Percentiles rank a stretch among this genome's conserved stretches.
These are phyloP conservation scores for Drosophila nr. perissopoda DNA, from an alignment of 2,888 invertebrate species.

Conservation along the genomic window DNA sequence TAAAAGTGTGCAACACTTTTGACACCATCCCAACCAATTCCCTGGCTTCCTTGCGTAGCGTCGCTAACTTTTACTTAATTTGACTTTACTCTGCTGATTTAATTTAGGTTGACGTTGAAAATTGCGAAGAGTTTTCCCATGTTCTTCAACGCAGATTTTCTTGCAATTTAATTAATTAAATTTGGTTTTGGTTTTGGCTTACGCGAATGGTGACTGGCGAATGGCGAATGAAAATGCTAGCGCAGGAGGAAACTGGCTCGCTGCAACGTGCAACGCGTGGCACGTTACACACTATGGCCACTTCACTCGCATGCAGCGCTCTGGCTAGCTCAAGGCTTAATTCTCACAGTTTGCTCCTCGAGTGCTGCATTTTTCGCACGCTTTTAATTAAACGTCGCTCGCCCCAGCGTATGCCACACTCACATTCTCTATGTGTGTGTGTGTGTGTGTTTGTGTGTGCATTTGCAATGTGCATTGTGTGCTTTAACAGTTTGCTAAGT, in stretches of 20 bases:
- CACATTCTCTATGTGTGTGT: background rate
- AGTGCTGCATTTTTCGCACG: slow-evolving; percentile 74
- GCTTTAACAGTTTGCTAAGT: slow-evolving; percentile 18
- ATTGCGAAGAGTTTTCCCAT: slow-evolving; percentile 47
- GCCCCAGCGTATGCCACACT: slow-evolving; percentile 45
- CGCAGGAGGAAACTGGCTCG: slow-evolving; percentile 7
- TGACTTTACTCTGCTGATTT: slow-evolving; percentile 63
- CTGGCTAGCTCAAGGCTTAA: slow-evolving; percentile 18
- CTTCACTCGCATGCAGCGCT: slow-evolving; percentile 13
- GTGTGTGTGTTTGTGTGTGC: slow-evolving; percentile 4
- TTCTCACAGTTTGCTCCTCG: slow-evolving; percentile 32
- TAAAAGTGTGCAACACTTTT: background rate
- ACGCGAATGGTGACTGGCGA: background rate
- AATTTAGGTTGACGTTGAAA: slow-evolving; percentile 47
- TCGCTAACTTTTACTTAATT: slow-evolving; percentile 68
- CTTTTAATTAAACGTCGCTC: slow-evolving; percentile 71
- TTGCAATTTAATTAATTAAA: slow-evolving; percentile 75
- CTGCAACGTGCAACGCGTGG: slow-evolving; percentile 10
- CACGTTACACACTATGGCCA: slow-evolving; percentile 18
- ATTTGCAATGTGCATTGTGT: slow-evolving; percentile 10
- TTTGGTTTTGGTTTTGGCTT: slow-evolving; percentile 52
- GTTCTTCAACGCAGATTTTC: slow-evolving; percentile 65
- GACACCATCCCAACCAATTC: slow-evolving; percentile 1
- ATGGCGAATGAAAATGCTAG: slow-evolving; percentile 35
- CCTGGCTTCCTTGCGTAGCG: slow-evolving; percentile 5